Evolutionary conservation across 2,888 invertebrate genomes (phyloP).

Genomic region (Gortyna flavago): DNA sequence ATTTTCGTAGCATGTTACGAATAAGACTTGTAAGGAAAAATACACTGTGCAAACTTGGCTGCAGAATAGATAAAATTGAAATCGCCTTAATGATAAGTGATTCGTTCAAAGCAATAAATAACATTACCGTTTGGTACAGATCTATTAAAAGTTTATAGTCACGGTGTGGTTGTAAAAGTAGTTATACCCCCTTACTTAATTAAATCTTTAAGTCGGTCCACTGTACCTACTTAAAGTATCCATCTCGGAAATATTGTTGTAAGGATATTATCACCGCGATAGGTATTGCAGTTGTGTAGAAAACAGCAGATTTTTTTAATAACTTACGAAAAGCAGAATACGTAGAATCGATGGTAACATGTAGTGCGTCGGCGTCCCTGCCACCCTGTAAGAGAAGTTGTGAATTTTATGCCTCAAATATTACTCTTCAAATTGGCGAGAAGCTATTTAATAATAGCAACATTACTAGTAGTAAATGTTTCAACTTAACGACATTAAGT

Average conservation of each 20-base stretch:
- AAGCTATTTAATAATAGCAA: constrained; percentile 24
- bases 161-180: not conserved
- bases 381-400: not conserved
- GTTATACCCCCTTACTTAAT: not conserved
- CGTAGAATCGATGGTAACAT: no score
- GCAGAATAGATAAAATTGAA: not conserved
- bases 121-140: not conserved
- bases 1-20: not conserved
- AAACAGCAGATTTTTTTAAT: no score
- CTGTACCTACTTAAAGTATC: not conserved
- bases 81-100: not conserved
- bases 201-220: not conserved
- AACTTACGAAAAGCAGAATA: no score
- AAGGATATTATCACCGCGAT: not conserved
- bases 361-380: no score
- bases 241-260: not conserved
- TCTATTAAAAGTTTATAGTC: constrained; percentile 2
- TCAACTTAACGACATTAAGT: constrained; percentile 67
- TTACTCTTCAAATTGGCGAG: not conserved
- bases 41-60: not conserved
- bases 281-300: no score
- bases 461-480: constrained; percentile 41
- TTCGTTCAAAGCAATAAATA: constrained; percentile 19
- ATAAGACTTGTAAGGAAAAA: not conserved
- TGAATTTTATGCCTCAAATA: not conserved